These are phyloP conservation scores for Heliconius ismenius DNA, from an alignment of 2,888 invertebrate species.

Conservation along the genomic window DNA sequence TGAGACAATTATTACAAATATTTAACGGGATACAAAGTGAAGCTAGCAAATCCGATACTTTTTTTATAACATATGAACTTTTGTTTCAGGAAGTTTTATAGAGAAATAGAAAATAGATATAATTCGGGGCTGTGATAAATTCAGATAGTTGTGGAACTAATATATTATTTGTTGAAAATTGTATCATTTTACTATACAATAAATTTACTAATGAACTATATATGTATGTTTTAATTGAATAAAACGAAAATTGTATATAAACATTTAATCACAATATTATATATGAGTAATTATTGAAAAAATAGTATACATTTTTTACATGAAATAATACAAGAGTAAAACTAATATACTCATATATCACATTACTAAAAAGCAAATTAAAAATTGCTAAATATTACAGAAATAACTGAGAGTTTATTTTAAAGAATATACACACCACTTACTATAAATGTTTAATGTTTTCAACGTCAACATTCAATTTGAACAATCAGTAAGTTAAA, in stretches of 20 bases:
- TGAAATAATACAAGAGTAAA: constrained; percentile 34
- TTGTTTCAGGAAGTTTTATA: constrained; percentile 48
- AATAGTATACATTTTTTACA: constrained; percentile 36
- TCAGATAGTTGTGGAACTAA: constrained; percentile 46
- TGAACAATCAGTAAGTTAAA: neutral
- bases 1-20: too few relatives aligned
- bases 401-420: neutral
- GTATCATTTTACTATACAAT: constrained; percentile 40
- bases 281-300: constrained; percentile 37
- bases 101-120: constrained; percentile 44
- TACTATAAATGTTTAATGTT: too few relatives aligned
- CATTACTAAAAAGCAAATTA: constrained; percentile 31
- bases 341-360: constrained; percentile 33
- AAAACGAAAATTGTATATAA: constrained; percentile 30
- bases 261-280: constrained; percentile 40
- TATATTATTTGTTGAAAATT: constrained; percentile 37
- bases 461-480: too few relatives aligned
- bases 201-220: constrained; percentile 37
- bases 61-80: neutral
- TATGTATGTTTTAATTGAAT: constrained; percentile 14
- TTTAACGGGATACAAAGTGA: too few relatives aligned
- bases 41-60: neutral
- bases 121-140: constrained; percentile 68
- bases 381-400: constrained; percentile 26
- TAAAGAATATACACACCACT: too few relatives aligned